These are phyloP conservation scores for Heliconius cydno DNA, from an alignment of 2,888 invertebrate genomes.

Conservation along the genomic window DNA sequence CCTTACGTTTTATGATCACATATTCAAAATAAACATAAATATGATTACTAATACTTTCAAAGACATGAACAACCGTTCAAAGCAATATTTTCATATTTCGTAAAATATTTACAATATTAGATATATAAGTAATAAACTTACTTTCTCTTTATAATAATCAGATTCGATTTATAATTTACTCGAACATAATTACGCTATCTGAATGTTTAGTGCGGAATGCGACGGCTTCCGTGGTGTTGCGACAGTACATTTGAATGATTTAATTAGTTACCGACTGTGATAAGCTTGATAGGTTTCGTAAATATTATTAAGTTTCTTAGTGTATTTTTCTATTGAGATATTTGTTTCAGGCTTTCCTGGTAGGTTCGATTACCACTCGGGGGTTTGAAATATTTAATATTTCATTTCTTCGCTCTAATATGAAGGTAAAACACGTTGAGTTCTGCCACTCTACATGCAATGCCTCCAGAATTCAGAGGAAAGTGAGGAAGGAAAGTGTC, in stretches of 20 bases:
- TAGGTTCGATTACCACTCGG: too few species aligned
- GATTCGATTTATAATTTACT: constrained; percentile 43
- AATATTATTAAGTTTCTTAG: neutral
- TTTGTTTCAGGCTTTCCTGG: neutral
- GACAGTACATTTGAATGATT: constrained; percentile 42
- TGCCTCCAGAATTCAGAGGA: too few species aligned
- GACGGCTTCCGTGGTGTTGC: constrained; percentile 48
- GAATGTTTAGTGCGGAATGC: constrained; percentile 43
- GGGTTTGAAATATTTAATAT: too few species aligned
- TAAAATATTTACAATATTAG: neutral
- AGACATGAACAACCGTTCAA: neutral
- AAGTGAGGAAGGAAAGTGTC: too few species aligned
- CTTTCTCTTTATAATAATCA: constrained; percentile 41
- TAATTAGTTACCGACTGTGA: constrained; percentile 29
- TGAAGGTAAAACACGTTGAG: too few species aligned
- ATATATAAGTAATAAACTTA: constrained; percentile 22
- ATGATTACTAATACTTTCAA: neutral
- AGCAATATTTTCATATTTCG: neutral
- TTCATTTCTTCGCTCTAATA: too few species aligned
- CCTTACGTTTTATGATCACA: neutral
- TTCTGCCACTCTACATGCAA: too few species aligned
- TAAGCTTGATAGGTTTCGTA: constrained; percentile 22
- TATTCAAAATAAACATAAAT: neutral
- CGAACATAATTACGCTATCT: constrained; percentile 42
- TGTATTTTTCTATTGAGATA: neutral